Evolutionary conservation across 2,797 vertebrate species (phyloP).

Genomic region (Enteromius anoplus): DNA sequence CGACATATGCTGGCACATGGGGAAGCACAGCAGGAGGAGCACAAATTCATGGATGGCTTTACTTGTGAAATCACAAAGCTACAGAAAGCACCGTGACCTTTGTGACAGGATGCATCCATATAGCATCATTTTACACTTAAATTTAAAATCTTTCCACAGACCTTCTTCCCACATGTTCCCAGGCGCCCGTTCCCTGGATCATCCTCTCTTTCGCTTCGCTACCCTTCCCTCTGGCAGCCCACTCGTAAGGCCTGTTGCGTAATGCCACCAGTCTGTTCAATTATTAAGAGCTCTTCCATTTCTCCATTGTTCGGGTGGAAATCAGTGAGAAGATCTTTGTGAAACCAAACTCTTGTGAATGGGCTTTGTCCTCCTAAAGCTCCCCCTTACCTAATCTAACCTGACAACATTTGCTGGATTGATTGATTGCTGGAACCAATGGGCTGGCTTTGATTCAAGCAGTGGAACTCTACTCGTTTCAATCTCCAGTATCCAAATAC

Average conservation of each 20-base stretch:
- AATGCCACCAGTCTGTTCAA: slow-evolving; percentile 63
- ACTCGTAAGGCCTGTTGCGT: slow-evolving; percentile 58
- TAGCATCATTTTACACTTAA: not conserved
- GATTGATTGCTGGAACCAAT: slow-evolving; percentile 12
- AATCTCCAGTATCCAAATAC: slow-evolving; percentile 29
- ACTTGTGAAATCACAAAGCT: slow-evolving; percentile 22
- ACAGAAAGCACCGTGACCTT: not conserved
- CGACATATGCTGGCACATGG: slow-evolving; percentile 58
- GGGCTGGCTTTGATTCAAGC: slow-evolving; percentile 48
- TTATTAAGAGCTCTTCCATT: slow-evolving; percentile 65
- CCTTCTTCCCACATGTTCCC: slow-evolving; percentile 48
- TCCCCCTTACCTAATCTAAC: slow-evolving; percentile 30
- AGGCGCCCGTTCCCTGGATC: slow-evolving; percentile 35
- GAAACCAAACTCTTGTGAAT: slow-evolving; percentile 60
- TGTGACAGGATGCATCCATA: slow-evolving; percentile 6
- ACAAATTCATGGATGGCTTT: slow-evolving; percentile 42
- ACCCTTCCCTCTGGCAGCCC: slow-evolving; percentile 46
- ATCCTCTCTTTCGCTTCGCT: slow-evolving; percentile 52
- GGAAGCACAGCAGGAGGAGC: slow-evolving; percentile 48
- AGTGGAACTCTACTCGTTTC: not conserved
- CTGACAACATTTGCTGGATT: slow-evolving; percentile 15
- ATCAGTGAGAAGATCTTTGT: slow-evolving; percentile 57
- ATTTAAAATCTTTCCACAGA: slow-evolving; percentile 4
- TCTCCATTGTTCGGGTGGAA: slow-evolving; percentile 62
- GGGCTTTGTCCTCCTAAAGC: slow-evolving; percentile 26